Conservation (phyloP, 1,140 invertebrate species). For the Leptonema lineaticorne region DNA sequence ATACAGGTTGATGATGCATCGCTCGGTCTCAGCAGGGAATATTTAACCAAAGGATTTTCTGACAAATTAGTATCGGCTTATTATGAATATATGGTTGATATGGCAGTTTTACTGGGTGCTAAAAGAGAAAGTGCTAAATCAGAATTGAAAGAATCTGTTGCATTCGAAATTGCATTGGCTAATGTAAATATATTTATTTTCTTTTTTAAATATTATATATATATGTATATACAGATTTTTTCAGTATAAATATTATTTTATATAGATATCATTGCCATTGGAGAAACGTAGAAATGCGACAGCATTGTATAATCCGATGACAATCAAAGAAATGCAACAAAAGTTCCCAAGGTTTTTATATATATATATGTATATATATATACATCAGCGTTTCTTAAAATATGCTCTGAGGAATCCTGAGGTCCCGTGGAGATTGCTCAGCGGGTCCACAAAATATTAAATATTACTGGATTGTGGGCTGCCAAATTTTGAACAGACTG, state of each 20-base stretch:
- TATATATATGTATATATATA: no score
- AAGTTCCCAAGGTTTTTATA: constrained; percentile 63
- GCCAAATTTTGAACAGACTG: no score
- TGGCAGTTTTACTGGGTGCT: constrained; percentile 85
- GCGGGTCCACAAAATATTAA: no score
- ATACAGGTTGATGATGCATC: constrained; percentile 93
- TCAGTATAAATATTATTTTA: constrained; percentile 23
- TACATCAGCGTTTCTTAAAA: no score
- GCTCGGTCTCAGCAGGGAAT: constrained; percentile 85
- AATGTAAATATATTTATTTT: constrained; percentile 67
- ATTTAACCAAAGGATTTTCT: constrained; percentile 79
- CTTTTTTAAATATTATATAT: neutral
- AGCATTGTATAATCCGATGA: constrained; percentile 89
- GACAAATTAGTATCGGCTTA: constrained; percentile 79
- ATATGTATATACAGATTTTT: neutral
- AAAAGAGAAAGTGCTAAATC: constrained; percentile 65
- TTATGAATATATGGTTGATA: constrained; percentile 82
- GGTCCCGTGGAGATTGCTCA: no score
- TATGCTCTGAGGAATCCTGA: no score
- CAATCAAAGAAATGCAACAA: constrained; percentile 69
- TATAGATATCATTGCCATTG: constrained; percentile 81
- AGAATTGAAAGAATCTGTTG: constrained; percentile 79
- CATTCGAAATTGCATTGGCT: constrained; percentile 92
- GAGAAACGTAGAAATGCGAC: constrained; percentile 91
- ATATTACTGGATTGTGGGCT: no score